Conservation (phyloP, 2,113 vertebrate genomes). For the Tursiops truncatus region DNA sequence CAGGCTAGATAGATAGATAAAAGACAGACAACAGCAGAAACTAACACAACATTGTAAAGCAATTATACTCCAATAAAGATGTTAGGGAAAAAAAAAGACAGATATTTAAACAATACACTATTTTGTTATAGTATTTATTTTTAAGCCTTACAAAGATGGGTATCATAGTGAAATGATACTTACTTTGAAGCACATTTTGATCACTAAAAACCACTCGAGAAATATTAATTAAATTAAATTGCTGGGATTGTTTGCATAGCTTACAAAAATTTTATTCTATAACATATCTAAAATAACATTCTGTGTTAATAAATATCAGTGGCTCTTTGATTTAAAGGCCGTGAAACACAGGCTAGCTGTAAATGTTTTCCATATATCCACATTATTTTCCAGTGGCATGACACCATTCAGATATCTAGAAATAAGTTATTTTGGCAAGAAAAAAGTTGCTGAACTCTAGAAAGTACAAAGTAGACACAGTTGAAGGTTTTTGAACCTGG, state of each 20-base stretch:
- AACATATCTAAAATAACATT: not conserved
- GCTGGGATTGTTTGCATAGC: not conserved
- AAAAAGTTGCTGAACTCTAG: not conserved
- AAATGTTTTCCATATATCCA: not conserved
- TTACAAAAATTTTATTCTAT: not conserved
- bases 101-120: not conserved
- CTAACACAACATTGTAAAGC: too few species aligned
- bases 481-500: not conserved
- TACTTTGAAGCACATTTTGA: not conserved
- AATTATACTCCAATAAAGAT: too few species aligned
- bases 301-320: not conserved
- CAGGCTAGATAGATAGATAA: not conserved
- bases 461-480: not conserved
- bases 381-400: not conserved
- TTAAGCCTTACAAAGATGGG: not conserved
- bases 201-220: not conserved
- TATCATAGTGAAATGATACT: not conserved
- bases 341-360: not conserved
- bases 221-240: not conserved
- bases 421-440: not conserved
- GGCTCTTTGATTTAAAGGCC: not conserved
- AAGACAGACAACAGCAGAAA: too few species aligned
- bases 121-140: not conserved
- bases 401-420: not conserved
- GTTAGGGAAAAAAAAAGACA: not conserved